These are phyloP conservation scores for Pachycephala philippinensis DNA, from an alignment of 2,113 vertebrate species.

Conservation along the genomic window DNA sequence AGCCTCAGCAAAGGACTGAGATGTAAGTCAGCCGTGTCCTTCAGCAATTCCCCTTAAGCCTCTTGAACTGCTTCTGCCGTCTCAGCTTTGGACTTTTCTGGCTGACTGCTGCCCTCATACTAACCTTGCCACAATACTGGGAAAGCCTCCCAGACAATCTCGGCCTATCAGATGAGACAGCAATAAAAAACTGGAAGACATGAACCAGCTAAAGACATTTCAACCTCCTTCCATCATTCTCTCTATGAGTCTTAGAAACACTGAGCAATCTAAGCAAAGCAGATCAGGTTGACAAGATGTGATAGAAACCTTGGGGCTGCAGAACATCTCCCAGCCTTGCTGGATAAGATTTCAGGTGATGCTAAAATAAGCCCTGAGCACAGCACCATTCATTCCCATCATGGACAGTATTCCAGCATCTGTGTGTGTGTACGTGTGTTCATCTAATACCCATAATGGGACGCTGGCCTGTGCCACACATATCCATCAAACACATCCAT, in stretches of 20 bases:
- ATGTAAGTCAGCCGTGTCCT: neutral
- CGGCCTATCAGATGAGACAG: neutral
- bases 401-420: neutral
- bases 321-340: neutral
- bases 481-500: neutral
- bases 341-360: neutral
- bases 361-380: neutral
- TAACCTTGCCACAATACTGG: neutral
- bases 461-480: fast-evolving
- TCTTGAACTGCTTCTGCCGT: neutral
- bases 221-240: neutral
- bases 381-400: neutral
- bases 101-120: neutral
- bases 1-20: neutral
- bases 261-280: neutral
- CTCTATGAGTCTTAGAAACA: neutral
- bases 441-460: neutral
- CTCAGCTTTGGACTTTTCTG: neutral
- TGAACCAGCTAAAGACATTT: neutral
- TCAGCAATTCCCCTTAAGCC: neutral
- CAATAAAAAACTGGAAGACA: neutral
- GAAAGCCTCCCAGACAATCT: neutral
- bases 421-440: neutral
- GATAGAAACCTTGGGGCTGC: neutral
- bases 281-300: neutral